Evolutionary conservation across 2,888 invertebrate species (phyloP).

Genomic region (Pandemis heparana): DNA sequence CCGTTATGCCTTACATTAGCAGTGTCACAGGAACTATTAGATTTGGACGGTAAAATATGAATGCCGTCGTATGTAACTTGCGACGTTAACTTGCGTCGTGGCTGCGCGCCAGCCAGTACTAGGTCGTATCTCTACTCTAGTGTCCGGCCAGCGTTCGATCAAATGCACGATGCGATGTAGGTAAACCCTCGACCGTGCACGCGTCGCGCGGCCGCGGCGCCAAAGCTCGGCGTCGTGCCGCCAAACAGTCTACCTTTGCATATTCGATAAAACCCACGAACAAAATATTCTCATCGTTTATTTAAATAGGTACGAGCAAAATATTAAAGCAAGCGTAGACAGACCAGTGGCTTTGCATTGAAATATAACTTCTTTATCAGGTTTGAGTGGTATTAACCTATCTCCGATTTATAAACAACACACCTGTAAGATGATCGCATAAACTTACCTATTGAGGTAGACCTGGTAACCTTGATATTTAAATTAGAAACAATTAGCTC

Average conservation of each 20-base stretch:
- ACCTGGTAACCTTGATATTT: not conserved
- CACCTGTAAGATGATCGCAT: no score
- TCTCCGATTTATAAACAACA: no score
- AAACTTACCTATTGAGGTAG: not conserved
- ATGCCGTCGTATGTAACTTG: not conserved
- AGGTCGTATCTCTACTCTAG: not conserved
- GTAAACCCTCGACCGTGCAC: not conserved
- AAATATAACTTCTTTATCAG: not conserved
- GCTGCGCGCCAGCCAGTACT: slow-evolving; percentile 58
- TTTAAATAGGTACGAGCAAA: slow-evolving; percentile 3
- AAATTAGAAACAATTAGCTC: not conserved
- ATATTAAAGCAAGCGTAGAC: slow-evolving; percentile 7
- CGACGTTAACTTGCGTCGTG: slow-evolving; percentile 51
- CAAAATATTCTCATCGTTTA: not conserved
- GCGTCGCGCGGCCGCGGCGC: slow-evolving; percentile 10
- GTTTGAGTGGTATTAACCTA: not conserved
- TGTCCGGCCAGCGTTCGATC: not conserved
- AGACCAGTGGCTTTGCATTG: not conserved
- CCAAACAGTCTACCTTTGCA: slow-evolving; percentile 30
- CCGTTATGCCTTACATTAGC: not conserved
- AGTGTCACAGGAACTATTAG: no score
- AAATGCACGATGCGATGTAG: not conserved
- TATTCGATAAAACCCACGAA: not conserved
- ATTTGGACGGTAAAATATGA: not conserved
- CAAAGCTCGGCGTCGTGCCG: slow-evolving; percentile 20